phyloP scores from a whole-genome alignment of 2,797 vertebrate genomes.

The Syngnathus rostellatus region DNA sequence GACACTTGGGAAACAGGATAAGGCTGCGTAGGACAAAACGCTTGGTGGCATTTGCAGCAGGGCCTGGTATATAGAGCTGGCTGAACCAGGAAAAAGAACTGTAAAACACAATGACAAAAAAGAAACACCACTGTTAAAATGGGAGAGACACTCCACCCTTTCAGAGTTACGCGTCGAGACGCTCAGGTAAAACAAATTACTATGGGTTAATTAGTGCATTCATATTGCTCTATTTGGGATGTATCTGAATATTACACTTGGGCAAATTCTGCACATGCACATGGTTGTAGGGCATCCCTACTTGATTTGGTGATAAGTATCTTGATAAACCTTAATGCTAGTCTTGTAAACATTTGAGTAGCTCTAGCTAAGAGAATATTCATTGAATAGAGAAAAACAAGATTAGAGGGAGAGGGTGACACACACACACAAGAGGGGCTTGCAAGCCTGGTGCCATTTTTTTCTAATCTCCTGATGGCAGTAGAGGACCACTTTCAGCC shows the following conservation, averaged over 20 bases:
- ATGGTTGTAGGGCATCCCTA: not conserved
- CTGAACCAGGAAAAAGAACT: constrained; percentile 99
- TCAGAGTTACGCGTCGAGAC: not conserved
- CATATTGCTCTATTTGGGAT: not conserved
- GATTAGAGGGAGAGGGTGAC: constrained; percentile 79
- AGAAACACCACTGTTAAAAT: constrained; percentile 99
- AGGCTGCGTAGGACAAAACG: constrained; percentile 99
- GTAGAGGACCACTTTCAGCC: constrained; percentile 97
- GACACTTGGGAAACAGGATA: constrained; percentile 99
- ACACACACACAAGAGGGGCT: constrained; percentile 57
- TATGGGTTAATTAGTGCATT: not conserved
- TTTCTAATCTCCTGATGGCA: constrained; percentile 96
- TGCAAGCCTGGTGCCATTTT: constrained; percentile 89
- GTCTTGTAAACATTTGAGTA: constrained; percentile 12
- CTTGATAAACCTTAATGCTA: not conserved
- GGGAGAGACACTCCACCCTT: constrained; percentile 68
- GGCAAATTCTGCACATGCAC: not conserved
- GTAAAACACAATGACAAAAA: constrained; percentile 99
- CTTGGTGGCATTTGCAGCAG: constrained; percentile 99
- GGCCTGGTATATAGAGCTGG: constrained; percentile 99
- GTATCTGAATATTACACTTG: not conserved
- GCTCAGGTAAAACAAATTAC: not conserved
- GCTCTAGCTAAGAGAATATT: constrained; percentile 55
- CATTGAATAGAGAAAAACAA: constrained; percentile 79
- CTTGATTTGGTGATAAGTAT: not conserved